phyloP scores from a whole-genome alignment of 2,888 invertebrate genomes.

The Brachyopa scutellaris region DNA sequence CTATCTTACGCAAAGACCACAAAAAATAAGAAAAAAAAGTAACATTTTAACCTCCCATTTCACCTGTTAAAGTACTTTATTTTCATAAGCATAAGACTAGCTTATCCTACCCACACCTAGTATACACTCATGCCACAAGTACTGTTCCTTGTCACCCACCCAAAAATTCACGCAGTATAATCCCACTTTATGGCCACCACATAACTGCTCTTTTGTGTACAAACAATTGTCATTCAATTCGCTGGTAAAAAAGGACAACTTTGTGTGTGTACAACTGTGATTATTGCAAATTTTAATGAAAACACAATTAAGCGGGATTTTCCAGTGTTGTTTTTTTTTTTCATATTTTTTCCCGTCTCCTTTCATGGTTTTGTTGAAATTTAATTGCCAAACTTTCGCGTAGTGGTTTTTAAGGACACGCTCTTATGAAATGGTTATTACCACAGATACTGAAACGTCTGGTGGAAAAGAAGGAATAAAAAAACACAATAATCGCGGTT shows the following conservation, averaged over 20 bases:
- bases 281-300: conserved; percentile 45
- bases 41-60: neutral
- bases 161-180: conserved; percentile 6
- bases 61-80: neutral
- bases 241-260: neutral
- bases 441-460: conserved; percentile 10
- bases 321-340: neutral
- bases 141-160: neutral
- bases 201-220: conserved; percentile 22
- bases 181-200: conserved; percentile 21
- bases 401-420: conserved; percentile 18
- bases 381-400: conserved; percentile 39
- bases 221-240: conserved; percentile 33
- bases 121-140: neutral
- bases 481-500: neutral
- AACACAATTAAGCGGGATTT: conserved; percentile 25
- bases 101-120: neutral
- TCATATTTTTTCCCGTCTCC: neutral
- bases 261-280: conserved; percentile 24
- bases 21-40: too few relatives aligned
- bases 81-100: neutral
- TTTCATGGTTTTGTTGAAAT: conserved; percentile 1
- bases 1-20: too few relatives aligned
- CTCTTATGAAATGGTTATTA: conserved; percentile 30
- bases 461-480: neutral